These are phyloP conservation scores for Nomada ferruginata DNA, from an alignment of 2,888 invertebrate genomes.

Conservation along the genomic window DNA sequence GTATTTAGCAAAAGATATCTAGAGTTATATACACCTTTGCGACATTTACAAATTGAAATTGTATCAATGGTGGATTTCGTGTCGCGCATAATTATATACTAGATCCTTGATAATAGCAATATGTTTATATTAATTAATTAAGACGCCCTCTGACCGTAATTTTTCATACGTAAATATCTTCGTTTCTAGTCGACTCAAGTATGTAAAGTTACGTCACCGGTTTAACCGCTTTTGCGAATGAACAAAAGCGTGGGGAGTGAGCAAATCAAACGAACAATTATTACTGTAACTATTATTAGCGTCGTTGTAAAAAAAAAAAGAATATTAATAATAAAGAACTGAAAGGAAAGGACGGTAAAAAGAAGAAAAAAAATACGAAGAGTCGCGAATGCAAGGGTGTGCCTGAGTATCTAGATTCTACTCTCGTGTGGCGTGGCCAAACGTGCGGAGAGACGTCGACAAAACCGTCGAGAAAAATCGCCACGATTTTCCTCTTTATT, in stretches of 20 bases:
- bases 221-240: conserved; percentile 32
- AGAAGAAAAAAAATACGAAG: conserved; percentile 2
- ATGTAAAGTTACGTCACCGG: conserved; percentile 46
- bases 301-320: conserved; percentile 61
- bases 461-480: conserved; percentile 7
- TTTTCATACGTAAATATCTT: not conserved
- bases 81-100: not conserved
- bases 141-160: not conserved
- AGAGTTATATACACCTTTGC: not conserved
- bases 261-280: conserved; percentile 79
- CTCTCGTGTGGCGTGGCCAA: conserved; percentile 23
- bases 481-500: conserved; percentile 39
- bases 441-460: conserved; percentile 17
- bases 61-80: not conserved
- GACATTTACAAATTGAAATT: not conserved
- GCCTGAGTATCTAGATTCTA: conserved; percentile 35
- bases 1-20: not conserved
- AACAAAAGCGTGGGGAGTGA: conserved; percentile 54
- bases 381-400: conserved; percentile 53
- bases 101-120: not conserved
- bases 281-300: conserved; percentile 71
- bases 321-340: conserved; percentile 47
- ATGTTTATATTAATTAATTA: not conserved
- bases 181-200: conserved; percentile 23
- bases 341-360: conserved; percentile 2